Percentiles rank a stretch among this genome's conserved stretches.
These are phyloP conservation scores for Leptocoma aspasia DNA, from an alignment of 2,113 vertebrate genomes.

Conservation along the genomic window DNA sequence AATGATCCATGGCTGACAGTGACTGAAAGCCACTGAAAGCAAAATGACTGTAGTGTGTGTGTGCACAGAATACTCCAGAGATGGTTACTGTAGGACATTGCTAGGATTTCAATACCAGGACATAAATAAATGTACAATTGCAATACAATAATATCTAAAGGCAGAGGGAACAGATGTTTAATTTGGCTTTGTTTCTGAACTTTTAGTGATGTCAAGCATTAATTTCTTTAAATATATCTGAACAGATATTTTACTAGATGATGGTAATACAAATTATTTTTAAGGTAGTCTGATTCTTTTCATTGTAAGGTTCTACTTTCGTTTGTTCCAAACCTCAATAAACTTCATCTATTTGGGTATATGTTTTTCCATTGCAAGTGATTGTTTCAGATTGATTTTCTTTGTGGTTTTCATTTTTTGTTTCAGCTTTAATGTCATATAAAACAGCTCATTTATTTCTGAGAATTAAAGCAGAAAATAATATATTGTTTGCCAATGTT, in stretches of 20 bases:
- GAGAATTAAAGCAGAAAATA: neutral
- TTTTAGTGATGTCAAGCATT: neutral
- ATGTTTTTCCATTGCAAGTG: neutral
- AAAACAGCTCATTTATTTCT: neutral
- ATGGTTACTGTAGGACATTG: neutral
- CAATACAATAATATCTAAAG: neutral
- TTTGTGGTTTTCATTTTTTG: neutral
- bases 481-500: neutral
- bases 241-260: neutral
- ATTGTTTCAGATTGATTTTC: slow-evolving; percentile 3
- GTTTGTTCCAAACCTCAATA: neutral
- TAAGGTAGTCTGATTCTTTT: neutral
- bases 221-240: neutral
- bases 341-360: neutral
- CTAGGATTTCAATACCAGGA: neutral
- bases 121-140: neutral
- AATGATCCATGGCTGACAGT: neutral
- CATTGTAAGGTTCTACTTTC: neutral
- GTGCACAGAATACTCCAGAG: neutral
- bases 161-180: neutral
- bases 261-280: neutral
- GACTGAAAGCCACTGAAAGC: neutral
- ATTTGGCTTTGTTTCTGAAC: neutral
- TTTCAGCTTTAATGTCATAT: neutral
- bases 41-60: neutral